A percentile compares a stretch with the other conserved stretches of the same genome.
Evolutionary conservation across 2,888 invertebrate genomes (phyloP).

Genomic region (Himalopsyche tibetana): DNA sequence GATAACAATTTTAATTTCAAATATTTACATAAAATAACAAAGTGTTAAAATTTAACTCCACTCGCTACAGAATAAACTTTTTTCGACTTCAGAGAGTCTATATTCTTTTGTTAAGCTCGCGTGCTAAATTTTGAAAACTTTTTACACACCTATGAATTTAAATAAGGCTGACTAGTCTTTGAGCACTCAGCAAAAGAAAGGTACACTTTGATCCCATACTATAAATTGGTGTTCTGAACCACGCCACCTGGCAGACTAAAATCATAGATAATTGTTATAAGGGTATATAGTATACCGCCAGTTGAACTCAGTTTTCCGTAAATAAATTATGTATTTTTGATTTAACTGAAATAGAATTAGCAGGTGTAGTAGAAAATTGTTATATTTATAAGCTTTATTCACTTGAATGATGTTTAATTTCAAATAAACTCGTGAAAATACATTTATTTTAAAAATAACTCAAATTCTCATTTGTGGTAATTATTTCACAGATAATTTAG

Average conservation of each 20-base stretch:
- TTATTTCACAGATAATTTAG: too few relatives aligned
- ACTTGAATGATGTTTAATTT: too few relatives aligned
- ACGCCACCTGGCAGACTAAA: not conserved
- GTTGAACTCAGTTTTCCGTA: not conserved
- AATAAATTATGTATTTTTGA: not conserved
- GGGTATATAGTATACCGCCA: not conserved
- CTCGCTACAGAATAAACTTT: not conserved
- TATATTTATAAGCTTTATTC: too few relatives aligned
- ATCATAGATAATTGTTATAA: not conserved
- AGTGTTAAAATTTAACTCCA: not conserved
- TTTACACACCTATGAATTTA: conserved; percentile 24
- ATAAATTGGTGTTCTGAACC: conserved; percentile 20
- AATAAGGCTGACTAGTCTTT: not conserved
- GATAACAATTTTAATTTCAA: not conserved
- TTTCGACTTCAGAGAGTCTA: not conserved
- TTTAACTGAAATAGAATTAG: not conserved
- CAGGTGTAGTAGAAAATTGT: not conserved
- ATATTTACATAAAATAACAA: not conserved
- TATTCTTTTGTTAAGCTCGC: not conserved
- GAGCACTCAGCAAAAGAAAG: conserved; percentile 17
- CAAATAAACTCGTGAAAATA: too few relatives aligned
- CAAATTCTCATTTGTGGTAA: too few relatives aligned
- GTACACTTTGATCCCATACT: conserved; percentile 22
- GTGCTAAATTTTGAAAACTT: conserved; percentile 12
- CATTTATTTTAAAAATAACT: too few relatives aligned